Conservation (phyloP, 1,140 invertebrate species). For the Aphelenchoides fujianensis region DNA sequence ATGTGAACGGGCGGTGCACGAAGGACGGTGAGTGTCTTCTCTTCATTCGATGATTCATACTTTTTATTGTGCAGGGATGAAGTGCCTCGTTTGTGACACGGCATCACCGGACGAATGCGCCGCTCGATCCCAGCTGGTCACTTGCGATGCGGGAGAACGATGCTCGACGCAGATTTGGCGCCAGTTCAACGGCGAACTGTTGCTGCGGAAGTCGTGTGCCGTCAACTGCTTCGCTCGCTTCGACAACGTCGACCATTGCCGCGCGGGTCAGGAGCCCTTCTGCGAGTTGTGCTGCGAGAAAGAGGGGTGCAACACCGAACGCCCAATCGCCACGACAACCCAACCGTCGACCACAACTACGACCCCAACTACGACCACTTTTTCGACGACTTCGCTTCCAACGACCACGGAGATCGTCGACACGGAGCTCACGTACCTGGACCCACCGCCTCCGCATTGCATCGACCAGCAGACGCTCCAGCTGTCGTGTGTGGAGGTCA, state of each 20-base stretch:
- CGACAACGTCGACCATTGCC: conserved; percentile 12
- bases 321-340: not conserved
- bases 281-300: conserved; percentile 8
- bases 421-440: conserved; percentile 8
- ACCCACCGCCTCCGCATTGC: conserved; percentile 20
- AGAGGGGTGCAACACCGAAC: conserved; percentile 7
- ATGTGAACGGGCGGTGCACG: not conserved
- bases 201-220: conserved; percentile 10
- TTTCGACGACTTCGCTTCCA: not conserved
- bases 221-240: not conserved
- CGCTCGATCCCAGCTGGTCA: not conserved
- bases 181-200: not conserved
- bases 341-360: not conserved
- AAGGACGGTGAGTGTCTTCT: not conserved
- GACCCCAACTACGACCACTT: not conserved
- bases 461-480: conserved; percentile 26
- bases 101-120: not conserved
- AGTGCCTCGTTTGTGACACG: conserved; percentile 17
- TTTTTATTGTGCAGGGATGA: conserved; percentile 1
- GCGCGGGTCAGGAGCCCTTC: not conserved
- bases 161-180: conserved; percentile 17
- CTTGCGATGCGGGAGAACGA: conserved; percentile 2
- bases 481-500: conserved; percentile 6
- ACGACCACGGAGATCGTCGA: no score
- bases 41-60: conserved; percentile 1